Evolutionary conservation across 2,888 invertebrate genomes (phyloP).

Genomic region (Amphipyra tragopoginis): DNA sequence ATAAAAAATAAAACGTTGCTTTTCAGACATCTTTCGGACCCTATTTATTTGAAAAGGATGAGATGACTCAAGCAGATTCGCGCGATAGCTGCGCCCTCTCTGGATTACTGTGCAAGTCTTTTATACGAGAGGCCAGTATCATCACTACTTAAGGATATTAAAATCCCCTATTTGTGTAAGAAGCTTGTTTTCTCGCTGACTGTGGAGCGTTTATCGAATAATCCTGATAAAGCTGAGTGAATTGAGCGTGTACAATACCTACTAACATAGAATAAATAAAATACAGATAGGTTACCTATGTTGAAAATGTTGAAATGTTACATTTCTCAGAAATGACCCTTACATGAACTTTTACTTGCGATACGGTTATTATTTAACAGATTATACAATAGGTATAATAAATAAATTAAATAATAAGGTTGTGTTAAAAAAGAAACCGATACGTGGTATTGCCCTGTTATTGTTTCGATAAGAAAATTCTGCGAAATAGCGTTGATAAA

Average conservation of each 20-base stretch:
- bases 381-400: no score
- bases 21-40: slow-evolving; percentile 78
- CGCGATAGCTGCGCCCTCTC: slow-evolving; percentile 85
- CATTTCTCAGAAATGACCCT: slow-evolving; percentile 1
- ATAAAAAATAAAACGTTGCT: slow-evolving; percentile 72
- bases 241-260: slow-evolving; percentile 63
- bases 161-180: slow-evolving; percentile 88
- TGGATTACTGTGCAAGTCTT: slow-evolving; percentile 90
- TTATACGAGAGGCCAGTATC: slow-evolving; percentile 86
- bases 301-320: neutral
- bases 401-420: neutral
- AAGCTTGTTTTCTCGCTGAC: slow-evolving; percentile 86
- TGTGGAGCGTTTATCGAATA: slow-evolving; percentile 78
- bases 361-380: no score
- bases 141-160: slow-evolving; percentile 90
- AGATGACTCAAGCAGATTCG: slow-evolving; percentile 89
- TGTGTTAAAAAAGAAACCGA: neutral
- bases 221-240: slow-evolving; percentile 75
- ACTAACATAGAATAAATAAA: slow-evolving; percentile 31
- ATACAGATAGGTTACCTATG: slow-evolving; percentile 2
- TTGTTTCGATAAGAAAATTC: slow-evolving; percentile 33
- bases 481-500: neutral
- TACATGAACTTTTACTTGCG: slow-evolving; percentile 1
- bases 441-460: slow-evolving; percentile 1
- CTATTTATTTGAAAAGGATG: slow-evolving; percentile 88